Evolutionary conservation across 1,140 invertebrate species (phyloP).

Genomic region (Prorops nasuta): DNA sequence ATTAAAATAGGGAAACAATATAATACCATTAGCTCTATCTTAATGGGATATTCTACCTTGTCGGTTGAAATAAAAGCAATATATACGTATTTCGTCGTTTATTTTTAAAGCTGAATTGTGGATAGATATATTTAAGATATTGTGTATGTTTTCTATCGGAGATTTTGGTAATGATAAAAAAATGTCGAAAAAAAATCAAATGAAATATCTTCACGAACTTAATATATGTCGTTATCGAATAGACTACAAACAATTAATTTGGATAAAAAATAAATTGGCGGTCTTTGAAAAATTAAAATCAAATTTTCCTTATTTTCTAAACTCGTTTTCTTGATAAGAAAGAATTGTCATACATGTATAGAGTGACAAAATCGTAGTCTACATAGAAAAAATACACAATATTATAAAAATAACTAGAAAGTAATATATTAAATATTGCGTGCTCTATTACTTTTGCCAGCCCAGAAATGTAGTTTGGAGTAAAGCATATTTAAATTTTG

Average conservation of each 20-base stretch:
- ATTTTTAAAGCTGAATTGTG: constrained; percentile 18
- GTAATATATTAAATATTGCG: too few species aligned
- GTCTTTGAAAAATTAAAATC: constrained; percentile 8
- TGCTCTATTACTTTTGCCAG: too few species aligned
- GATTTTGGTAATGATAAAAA: neutral
- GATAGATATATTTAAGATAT: constrained; percentile 7
- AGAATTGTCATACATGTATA: too few species aligned
- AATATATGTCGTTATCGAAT: constrained; percentile 13
- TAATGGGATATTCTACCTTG: neutral
- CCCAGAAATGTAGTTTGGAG: too few species aligned
- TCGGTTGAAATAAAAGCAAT: too few species aligned
- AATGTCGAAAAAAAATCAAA: constrained; percentile 6
- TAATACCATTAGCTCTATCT: constrained; percentile 3
- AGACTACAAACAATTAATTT: too few species aligned
- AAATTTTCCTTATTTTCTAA: constrained; percentile 11
- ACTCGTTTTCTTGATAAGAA: constrained; percentile 15
- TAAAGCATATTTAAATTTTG: too few species aligned
- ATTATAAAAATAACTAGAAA: too few species aligned
- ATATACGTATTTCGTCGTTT: too few species aligned
- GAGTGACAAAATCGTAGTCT: too few species aligned
- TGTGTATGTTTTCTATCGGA: constrained; percentile 7
- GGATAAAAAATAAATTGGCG: constrained; percentile 9
- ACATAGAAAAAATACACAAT: too few species aligned
- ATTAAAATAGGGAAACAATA: constrained; percentile 14
- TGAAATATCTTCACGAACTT: constrained; percentile 1